Evolutionary conservation across 2,113 vertebrate species (phyloP).

Genomic region (Fulmarus glacialis): DNA sequence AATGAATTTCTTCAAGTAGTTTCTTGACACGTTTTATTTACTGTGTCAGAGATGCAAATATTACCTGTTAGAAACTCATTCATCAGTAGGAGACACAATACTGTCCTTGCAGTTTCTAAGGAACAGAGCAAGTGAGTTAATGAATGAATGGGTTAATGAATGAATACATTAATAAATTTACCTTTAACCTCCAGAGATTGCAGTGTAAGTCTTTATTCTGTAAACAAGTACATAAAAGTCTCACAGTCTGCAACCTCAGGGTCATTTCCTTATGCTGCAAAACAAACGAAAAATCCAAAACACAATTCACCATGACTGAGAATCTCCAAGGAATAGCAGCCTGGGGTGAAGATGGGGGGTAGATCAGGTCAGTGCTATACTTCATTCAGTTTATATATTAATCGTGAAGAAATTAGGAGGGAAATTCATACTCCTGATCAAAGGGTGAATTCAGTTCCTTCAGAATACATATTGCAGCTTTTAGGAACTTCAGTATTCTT

Average conservation of each 20-base stretch:
- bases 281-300: not conserved
- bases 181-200: not conserved
- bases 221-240: not conserved
- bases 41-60: not conserved
- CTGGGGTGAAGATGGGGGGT: not conserved
- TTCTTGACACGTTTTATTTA: not conserved
- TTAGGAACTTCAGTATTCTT: not conserved
- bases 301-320: not conserved
- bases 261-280: not conserved
- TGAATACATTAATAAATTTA: constrained; percentile 2
- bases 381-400: not conserved
- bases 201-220: not conserved
- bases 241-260: not conserved
- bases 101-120: not conserved
- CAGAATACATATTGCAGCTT: not conserved
- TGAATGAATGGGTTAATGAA: constrained; percentile 25
- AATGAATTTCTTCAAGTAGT: not conserved
- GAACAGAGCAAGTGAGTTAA: not conserved
- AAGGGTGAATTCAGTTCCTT: not conserved
- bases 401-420: accelerated
- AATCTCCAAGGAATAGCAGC: not conserved
- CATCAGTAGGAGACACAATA: not conserved
- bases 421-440: not conserved
- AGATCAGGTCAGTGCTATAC: not conserved
- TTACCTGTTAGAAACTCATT: not conserved